These are phyloP conservation scores for Brachyalestes nurse DNA, from an alignment of 2,797 vertebrate species.

Conservation along the genomic window DNA sequence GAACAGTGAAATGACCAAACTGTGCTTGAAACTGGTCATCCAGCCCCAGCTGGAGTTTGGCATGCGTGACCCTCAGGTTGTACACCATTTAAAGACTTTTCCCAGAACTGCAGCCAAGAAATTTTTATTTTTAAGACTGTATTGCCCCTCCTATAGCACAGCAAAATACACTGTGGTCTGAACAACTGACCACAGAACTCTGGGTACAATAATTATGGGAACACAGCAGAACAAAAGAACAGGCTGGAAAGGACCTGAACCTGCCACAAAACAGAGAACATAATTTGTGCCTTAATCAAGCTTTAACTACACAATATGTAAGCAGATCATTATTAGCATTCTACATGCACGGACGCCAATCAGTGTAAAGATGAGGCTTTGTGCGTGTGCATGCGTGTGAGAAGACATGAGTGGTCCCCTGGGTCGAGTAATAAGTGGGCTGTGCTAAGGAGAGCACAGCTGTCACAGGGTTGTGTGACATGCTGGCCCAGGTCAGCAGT, in stretches of 20 bases:
- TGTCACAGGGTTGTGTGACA: conserved; percentile 74
- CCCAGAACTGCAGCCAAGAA: neutral
- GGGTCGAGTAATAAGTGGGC: conserved; percentile 78
- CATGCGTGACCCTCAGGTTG: too few relatives aligned
- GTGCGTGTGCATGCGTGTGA: conserved; percentile 43
- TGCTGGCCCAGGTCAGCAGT: conserved; percentile 65
- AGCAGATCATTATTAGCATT: conserved; percentile 52
- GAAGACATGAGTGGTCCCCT: conserved; percentile 70
- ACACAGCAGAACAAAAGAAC: conserved; percentile 19
- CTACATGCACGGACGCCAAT: conserved; percentile 44
- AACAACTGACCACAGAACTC: conserved; percentile 18
- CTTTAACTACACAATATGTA: conserved; percentile 34
- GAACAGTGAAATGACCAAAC: too few relatives aligned
- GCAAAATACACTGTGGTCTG: conserved; percentile 5
- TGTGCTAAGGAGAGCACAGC: conserved; percentile 68
- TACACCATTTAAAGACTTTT: too few relatives aligned
- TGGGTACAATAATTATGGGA: neutral
- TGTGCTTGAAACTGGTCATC: too few relatives aligned
- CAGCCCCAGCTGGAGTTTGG: too few relatives aligned
- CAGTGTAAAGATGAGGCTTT: conserved; percentile 38
- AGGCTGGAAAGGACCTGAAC: conserved; percentile 18
- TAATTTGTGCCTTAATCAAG: conserved; percentile 45
- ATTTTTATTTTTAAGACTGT: neutral
- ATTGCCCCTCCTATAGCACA: neutral
- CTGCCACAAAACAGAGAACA: neutral